Percentiles rank a stretch among this genome's conserved stretches.
Evolutionary conservation across 1,140 invertebrate genomes (phyloP).

Genomic region (Lepidurus arcticus): DNA sequence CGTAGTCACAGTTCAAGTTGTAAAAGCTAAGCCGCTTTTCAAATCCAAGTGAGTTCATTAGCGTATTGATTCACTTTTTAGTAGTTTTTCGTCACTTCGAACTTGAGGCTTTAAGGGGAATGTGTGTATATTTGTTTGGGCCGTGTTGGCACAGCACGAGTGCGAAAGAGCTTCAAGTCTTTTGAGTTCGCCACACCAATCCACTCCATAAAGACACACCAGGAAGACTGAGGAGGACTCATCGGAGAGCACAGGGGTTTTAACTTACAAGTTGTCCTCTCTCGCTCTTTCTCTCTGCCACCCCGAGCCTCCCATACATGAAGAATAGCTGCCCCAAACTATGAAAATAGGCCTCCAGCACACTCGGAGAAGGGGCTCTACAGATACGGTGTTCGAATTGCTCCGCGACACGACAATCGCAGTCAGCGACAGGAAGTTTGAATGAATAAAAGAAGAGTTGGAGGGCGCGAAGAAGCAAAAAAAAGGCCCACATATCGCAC

Average conservation of each 20-base stretch:
- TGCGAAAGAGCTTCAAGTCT: not conserved
- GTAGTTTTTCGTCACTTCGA: not conserved
- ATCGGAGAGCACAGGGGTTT: not conserved
- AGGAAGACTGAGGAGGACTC: not conserved
- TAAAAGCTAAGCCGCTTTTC: no score
- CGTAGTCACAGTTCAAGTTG: no score
- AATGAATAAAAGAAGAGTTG: conserved; percentile 22
- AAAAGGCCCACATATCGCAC: not conserved
- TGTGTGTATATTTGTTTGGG: conserved; percentile 1
- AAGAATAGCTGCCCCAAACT: not conserved
- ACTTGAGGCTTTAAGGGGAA: not conserved
- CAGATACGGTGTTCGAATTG: not conserved
- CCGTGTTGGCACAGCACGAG: conserved; percentile 2
- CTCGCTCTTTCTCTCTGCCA: no score
- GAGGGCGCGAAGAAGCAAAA: not conserved
- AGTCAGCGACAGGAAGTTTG: not conserved
- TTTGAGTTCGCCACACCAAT: not conserved
- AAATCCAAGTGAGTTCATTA: not conserved
- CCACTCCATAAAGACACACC: not conserved
- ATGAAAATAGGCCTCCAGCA: conserved; percentile 1
- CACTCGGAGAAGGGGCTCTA: not conserved
- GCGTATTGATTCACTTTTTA: not conserved
- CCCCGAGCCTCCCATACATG: not conserved
- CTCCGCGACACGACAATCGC: conserved; percentile 2
- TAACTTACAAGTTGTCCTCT: not conserved